Evolutionary conservation across 2,888 invertebrate species (phyloP), one percentile per base, ranked within the genome.

Genomic region (Phrixothrix hirtus): DNA sequence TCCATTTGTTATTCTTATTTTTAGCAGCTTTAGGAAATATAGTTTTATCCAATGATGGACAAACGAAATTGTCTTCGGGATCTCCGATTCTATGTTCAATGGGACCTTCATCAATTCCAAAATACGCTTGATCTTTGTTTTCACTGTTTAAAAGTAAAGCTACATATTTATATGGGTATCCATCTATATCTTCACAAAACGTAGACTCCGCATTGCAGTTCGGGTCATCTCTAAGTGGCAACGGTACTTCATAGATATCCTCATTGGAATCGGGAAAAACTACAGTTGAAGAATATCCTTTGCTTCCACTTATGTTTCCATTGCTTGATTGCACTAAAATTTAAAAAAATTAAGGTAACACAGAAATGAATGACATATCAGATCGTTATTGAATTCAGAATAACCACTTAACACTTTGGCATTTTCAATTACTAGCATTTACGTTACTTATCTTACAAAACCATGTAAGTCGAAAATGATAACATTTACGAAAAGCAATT

Each of bases 1-100:
- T 78, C 87, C 87, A 89, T 54, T 84, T 78, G 7, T 81, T 81
- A n/a, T 83, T 76, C 55, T 78, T 77, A 41, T 82, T 85, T 48
- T 78, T 71, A 0, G 82, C 87, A 0, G 79, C 75, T 70, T 83
- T 77, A 0, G 89, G 90, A 59, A 78, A 82, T 7, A 85, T 75
- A 0, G 85, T 71, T 73, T 79, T 77, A 42, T 77, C 76, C 67
- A 58, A 36, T 1, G 70, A 61, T 2, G 60, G 47, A 48, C 75
- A 75, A 11, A 75, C 46, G 43, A 65, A 73, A 9, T 48, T 50
- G 13, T 57, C 62, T 7, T 68, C 69, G 2, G 59, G 55, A 10
- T 63, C 63, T 1, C 67, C 65, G 12, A 70, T 51, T 34, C 73
- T 39, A 45, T 70, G 66, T 49, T 63, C 63, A 11, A 60, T 55